Conservation (phyloP, 2,113 vertebrate species). For the Monarcha castaneiventris region DNA sequence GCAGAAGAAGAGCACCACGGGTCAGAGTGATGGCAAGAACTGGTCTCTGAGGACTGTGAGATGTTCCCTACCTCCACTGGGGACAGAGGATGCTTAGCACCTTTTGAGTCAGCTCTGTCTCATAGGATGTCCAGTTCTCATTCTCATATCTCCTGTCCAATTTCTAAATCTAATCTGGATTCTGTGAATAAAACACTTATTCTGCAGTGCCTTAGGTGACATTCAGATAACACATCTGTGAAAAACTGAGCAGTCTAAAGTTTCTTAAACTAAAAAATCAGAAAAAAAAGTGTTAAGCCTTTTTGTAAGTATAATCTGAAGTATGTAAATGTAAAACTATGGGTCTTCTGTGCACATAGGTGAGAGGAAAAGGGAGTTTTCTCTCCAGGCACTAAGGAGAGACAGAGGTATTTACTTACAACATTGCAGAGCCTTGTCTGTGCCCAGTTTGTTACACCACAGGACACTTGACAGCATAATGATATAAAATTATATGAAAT, state of each 20-base stretch:
- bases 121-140: neutral
- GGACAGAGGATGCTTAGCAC: neutral
- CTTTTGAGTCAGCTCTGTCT: neutral
- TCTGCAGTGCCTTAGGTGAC: neutral
- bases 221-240: neutral
- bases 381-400: neutral
- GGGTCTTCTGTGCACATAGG: neutral
- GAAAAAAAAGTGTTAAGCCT: neutral
- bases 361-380: neutral
- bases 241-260: neutral
- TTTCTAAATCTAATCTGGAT: neutral
- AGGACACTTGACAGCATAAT: slow-evolving; percentile 47
- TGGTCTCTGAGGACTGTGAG: neutral
- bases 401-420: neutral
- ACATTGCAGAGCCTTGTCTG: neutral
- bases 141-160: neutral
- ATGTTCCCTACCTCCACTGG: neutral
- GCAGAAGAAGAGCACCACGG: neutral
- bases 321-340: neutral
- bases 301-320: neutral
- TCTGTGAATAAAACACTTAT: neutral
- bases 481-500: slow-evolving; percentile 39
- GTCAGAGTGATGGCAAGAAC: neutral
- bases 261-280: neutral
- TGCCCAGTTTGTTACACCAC: neutral